Evolutionary conservation across 2,888 invertebrate genomes (phyloP).

Genomic region (Opisthograptis luteolata): DNA sequence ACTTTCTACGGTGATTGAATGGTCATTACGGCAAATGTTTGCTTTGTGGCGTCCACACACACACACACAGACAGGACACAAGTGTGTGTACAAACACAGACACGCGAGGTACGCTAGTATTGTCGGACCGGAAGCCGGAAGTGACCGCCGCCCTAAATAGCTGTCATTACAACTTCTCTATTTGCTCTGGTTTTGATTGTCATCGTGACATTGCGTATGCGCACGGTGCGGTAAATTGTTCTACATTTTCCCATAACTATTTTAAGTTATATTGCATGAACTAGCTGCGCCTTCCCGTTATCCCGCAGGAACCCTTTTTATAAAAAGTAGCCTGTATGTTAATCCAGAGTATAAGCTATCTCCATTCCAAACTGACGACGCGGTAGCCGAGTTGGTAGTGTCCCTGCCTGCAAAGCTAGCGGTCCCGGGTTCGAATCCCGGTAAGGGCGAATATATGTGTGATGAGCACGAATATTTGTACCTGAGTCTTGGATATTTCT

Average conservation of each 20-base stretch:
- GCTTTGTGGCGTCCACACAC: constrained; percentile 13
- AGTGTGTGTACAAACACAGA: too few relatives aligned
- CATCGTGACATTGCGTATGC: neutral
- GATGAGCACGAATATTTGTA: too few relatives aligned
- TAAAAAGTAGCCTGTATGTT: too few relatives aligned
- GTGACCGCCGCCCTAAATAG: constrained; percentile 35
- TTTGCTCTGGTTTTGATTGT: constrained; percentile 10
- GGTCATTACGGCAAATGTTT: constrained; percentile 16
- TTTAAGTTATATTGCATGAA: neutral
- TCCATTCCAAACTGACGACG: too few relatives aligned
- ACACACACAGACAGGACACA: neutral
- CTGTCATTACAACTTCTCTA: constrained; percentile 3
- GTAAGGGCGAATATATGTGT: too few relatives aligned
- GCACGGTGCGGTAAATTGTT: neutral
- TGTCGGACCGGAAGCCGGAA: constrained; percentile 43
- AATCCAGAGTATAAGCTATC: too few relatives aligned
- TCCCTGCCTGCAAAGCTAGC: too few relatives aligned
- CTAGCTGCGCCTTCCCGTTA: too few relatives aligned
- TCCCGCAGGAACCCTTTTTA: too few relatives aligned
- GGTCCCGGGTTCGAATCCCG: too few relatives aligned
- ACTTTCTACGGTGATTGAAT: constrained; percentile 21
- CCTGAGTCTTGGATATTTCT: too few relatives aligned
- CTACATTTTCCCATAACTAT: neutral
- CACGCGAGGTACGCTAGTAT: constrained; percentile 29
- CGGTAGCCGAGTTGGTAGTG: too few relatives aligned